Conservation (phyloP, 92 coral and sea anemone genomes). For the Phymanthus crucifer region DNA sequence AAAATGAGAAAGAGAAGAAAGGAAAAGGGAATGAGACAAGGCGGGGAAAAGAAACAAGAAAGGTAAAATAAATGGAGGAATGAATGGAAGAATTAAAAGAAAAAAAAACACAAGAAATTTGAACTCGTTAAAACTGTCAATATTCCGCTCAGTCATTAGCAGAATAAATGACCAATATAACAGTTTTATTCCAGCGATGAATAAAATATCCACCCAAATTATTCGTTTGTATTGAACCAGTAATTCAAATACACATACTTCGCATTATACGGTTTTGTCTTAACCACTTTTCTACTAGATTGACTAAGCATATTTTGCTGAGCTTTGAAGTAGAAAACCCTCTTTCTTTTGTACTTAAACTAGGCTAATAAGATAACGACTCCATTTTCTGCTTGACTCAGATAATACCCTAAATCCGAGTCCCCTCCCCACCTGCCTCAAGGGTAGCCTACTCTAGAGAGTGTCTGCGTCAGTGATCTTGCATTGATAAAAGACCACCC, state of each 20-base stretch:
- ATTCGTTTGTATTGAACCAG: not conserved
- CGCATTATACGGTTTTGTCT: not conserved
- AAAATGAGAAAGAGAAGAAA: not conserved
- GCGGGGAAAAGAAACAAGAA: not conserved
- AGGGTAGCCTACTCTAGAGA: too few species aligned
- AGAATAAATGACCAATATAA: not conserved
- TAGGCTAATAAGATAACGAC: not conserved
- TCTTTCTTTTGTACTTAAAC: not conserved
- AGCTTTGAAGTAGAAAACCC: not conserved
- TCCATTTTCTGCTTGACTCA: too few species aligned
- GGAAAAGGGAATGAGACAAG: not conserved
- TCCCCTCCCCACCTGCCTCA: too few species aligned
- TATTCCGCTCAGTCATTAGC: not conserved
- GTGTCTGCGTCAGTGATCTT: too few species aligned
- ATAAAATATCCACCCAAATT: not conserved
- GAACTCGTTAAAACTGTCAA: not conserved
- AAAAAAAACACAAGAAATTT: not conserved
- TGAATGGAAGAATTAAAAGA: not conserved
- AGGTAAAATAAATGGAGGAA: not conserved
- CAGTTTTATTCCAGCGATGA: not conserved
- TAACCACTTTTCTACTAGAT: not conserved
- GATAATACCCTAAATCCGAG: too few species aligned
- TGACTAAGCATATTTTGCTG: not conserved
- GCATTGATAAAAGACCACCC: too few species aligned
- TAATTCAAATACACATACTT: not conserved